Conservation (phyloP, 1,140 invertebrate genomes). For the Drosophila sp. region DNA sequence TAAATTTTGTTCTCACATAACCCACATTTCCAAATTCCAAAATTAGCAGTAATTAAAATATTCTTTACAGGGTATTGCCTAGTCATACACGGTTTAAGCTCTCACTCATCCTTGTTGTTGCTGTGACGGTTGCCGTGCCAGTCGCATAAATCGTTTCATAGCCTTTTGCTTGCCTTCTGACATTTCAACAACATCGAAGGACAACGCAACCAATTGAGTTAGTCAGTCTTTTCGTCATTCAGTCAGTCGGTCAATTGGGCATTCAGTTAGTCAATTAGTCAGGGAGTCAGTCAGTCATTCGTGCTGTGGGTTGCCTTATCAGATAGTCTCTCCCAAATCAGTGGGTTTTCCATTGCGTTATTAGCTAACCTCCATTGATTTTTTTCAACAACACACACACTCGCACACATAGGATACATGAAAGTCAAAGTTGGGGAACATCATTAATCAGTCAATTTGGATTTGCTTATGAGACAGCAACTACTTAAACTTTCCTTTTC, state of each 20-base stretch:
- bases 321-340: slow-evolving; percentile 14
- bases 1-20: too few relatives aligned
- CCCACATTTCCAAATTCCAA: too few relatives aligned
- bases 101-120: background rate
- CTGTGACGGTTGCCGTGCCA: slow-evolving; percentile 46
- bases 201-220: slow-evolving; percentile 52
- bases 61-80: background rate
- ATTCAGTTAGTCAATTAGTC: slow-evolving; percentile 18
- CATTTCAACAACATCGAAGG: slow-evolving; percentile 67
- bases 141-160: slow-evolving; percentile 44
- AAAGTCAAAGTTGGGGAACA: slow-evolving; percentile 33
- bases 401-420: slow-evolving; percentile 7
- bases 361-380: slow-evolving; percentile 58
- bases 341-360: slow-evolving; percentile 40
- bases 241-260: slow-evolving; percentile 29
- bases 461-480: slow-evolving; percentile 25
- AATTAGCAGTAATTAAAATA: background rate
- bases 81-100: background rate
- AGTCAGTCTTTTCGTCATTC: slow-evolving; percentile 38
- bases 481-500: slow-evolving; percentile 12
- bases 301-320: slow-evolving; percentile 21
- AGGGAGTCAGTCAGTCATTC: slow-evolving; percentile 16
- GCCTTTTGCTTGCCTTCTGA: slow-evolving; percentile 61
- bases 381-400: slow-evolving; percentile 44
- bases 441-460: slow-evolving; percentile 42